Base-by-base conservation (phyloP, 2,113 vertebrate genomes). In the Proterorhinus semilunaris region DNA sequence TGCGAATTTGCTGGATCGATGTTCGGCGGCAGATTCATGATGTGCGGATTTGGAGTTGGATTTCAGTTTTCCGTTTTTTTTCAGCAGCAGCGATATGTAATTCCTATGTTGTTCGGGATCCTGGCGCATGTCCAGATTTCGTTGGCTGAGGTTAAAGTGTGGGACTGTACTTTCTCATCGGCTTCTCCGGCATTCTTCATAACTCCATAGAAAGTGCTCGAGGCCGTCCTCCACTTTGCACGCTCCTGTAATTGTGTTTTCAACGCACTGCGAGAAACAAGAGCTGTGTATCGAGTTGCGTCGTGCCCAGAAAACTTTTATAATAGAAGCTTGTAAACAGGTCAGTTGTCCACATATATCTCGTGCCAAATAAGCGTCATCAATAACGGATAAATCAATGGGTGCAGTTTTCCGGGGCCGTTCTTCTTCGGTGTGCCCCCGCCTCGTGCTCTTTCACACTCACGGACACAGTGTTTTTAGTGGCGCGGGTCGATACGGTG, bases 361-460 rank as follows among this genome's bases (percentile, higher is more conserved):
- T 68, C 62, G 68, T 63, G 78, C 76, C 64, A 72, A 62, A 78
- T 76, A 76, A 47, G 57, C 64, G 66, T 62, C 65, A 74, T 78
- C 85, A 74, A 74, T 75, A 54, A 66, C 43, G 67, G 58, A 65
- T 67, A 72, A 82, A 84, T 84, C 78, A 51, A 79, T 84, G 64
- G 62, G 63, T 71, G 43, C 63, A 52, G 44, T 67, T 58, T 74
- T 61, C 64, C 13, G 51, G 59, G 42, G 61, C 61, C 53, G 57
- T 65, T 69, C 61, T 49, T 62, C 71, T 76, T 74, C 53, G 48
- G 74, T 62, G 50, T 43, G 9, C 67, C 21, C 21, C 53, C 62
- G 11, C 71, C 63, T 72, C 69, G 50, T 62, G 51, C 65, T 71
- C 65, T 50, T 77, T 77, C 76, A 69, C 71, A 51, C 66, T 9